Base-by-base conservation (phyloP, 64 coral and sea anemone species). In the Pachyseris speciosa region DNA sequence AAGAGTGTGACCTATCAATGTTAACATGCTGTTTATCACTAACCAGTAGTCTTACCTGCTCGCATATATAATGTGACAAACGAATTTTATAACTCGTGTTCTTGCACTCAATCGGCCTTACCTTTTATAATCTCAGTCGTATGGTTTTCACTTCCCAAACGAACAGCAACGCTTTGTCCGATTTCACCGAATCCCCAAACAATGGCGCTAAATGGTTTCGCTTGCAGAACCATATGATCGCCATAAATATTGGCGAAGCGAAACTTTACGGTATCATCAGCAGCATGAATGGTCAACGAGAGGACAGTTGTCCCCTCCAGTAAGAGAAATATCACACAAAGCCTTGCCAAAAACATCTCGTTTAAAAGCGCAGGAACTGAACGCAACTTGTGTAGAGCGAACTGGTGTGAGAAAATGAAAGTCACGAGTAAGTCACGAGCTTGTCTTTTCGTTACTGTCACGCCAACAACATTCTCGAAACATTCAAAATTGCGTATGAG, bases 211-310 rank as follows among this genome's bases (percentile, higher is more conserved):
- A 72, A 81, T 9, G 96, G 96, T 36, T 90, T 90, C 63, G 75
- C 69, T 16, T 98, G 96, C n/a, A 98, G 87, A 25, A 98, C 96
- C 96, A 98, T 98, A 38, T 94, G 92, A 9, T 98, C 89, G 17
- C 96, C 92, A 80, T 91, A 98, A 22, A 84, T 86, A 31, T 94
- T 98, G 17, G 96, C 92, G 71, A 94, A 98, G 28, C 96, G 92
- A 52, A 98, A 98, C n/a, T n/a, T n/a, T n/a, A n/a, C n/a, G n/a
- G n/a, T n/a, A 1, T 19, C 17, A 39, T 2, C 24, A 12, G 19
- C 59, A 51, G 43, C 24, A 29, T 39, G 27, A 0, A 74, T 19
- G 69, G 22, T 19, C 1, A 8, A 17, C 9, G 20, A 41, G 36
- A n/a, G 8, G 12, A 22, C 40, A 72, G 22, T 39, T 41, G 70